Conservation (phyloP, 2,888 invertebrate genomes). For the Zeuzera pyrina region DNA sequence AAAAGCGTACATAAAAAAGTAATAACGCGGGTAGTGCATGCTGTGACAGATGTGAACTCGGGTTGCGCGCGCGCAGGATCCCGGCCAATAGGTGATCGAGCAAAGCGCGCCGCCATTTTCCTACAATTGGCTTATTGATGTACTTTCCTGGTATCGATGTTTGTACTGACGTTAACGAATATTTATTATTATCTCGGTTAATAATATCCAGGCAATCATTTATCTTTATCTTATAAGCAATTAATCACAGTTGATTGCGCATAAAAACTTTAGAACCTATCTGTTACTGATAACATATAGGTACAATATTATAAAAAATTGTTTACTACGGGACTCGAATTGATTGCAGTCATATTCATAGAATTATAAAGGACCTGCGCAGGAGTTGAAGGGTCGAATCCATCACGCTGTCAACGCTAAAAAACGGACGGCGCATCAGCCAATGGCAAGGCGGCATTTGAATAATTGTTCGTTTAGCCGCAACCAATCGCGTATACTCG, state of each 20-base stretch:
- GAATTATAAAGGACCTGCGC: constrained; percentile 33
- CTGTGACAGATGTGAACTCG: constrained; percentile 39
- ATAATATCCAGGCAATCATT: no score
- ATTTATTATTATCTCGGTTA: no score
- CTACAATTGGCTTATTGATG: not conserved
- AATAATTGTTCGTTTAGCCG: constrained; percentile 65
- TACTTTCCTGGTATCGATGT: constrained; percentile 1
- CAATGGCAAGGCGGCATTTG: constrained; percentile 58
- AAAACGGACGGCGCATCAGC: constrained; percentile 44
- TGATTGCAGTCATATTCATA: no score
- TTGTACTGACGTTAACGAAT: no score
- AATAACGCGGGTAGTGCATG: constrained; percentile 22
- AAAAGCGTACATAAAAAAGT: constrained; percentile 33
- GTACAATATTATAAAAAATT: no score
- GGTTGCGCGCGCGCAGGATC: not conserved
- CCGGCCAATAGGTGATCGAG: not conserved
- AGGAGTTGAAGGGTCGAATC: constrained; percentile 66
- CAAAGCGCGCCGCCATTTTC: not conserved
- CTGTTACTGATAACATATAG: no score
- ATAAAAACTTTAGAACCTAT: no score
- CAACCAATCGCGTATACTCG: constrained; percentile 56
- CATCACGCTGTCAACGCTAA: constrained; percentile 63
- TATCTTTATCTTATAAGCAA: not conserved
- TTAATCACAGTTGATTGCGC: no score
- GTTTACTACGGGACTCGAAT: no score